Evolutionary conservation across 2,797 vertebrate species (phyloP).

Genomic region (Hypotaenidia philippensis): DNA sequence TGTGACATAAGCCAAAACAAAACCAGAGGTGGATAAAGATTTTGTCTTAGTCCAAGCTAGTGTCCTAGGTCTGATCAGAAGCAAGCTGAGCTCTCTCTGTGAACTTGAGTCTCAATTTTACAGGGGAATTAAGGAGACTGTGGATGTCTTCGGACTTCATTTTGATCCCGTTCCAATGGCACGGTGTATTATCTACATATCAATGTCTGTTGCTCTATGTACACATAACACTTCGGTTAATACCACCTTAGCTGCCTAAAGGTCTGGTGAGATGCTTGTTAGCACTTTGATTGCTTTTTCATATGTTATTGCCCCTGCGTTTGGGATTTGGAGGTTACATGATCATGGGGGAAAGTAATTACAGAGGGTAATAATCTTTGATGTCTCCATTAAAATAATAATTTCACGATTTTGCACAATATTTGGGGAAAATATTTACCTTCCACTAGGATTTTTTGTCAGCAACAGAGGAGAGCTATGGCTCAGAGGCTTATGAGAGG

Average conservation of each 20-base stretch:
- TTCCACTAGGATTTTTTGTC: neutral
- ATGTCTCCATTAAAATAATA: neutral
- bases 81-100: neutral
- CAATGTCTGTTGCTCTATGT: neutral
- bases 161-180: neutral
- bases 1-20: neutral
- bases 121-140: neutral
- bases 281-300: conserved; percentile 1
- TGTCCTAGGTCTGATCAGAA: neutral
- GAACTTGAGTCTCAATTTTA: neutral
- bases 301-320: neutral
- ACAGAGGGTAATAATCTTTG: neutral
- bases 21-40: neutral
- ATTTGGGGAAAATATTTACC: neutral
- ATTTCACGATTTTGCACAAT: neutral
- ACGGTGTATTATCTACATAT: neutral
- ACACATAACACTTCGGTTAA: neutral
- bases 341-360: neutral
- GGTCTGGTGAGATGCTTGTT: neutral
- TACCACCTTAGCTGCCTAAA: neutral
- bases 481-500: neutral
- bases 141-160: neutral
- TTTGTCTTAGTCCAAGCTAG: neutral
- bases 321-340: neutral
- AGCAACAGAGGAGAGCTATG: neutral